These are phyloP conservation scores for Lethocerus indicus DNA, from an alignment of 1,140 invertebrate genomes.

Conservation along the genomic window DNA sequence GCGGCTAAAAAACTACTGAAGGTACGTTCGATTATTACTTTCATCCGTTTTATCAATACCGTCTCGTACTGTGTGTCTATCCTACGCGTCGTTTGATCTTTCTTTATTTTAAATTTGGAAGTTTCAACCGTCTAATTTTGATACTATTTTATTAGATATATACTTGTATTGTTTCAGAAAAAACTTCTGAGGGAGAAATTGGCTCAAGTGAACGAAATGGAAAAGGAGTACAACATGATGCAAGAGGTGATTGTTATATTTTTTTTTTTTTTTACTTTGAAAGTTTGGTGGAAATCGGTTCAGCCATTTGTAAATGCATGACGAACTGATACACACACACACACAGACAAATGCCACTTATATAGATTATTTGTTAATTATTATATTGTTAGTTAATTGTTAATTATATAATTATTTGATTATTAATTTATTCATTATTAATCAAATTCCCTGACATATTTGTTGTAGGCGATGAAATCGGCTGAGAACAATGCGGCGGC, in stretches of 20 bases:
- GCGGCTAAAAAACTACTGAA: conserved; percentile 18
- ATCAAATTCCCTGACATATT: too few relatives aligned
- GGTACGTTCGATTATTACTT: conserved; percentile 10
- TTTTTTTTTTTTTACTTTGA: background rate
- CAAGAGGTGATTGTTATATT: conserved; percentile 9
- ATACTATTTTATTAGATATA: background rate
- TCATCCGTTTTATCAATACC: background rate
- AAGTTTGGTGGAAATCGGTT: background rate
- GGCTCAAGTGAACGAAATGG: conserved; percentile 8
- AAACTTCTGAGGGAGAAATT: conserved; percentile 14
- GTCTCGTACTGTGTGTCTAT: background rate
- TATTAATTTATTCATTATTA: too few relatives aligned
- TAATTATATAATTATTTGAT: too few relatives aligned
- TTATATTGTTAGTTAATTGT: too few relatives aligned
- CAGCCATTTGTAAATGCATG: too few relatives aligned
- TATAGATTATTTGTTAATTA: background rate
- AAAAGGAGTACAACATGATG: conserved; percentile 6
- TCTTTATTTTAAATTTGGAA: background rate
- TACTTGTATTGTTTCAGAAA: conserved; percentile 15
- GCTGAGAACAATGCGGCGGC: too few relatives aligned
- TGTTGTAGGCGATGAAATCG: too few relatives aligned
- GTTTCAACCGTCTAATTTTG: background rate
- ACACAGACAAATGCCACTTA: too few relatives aligned
- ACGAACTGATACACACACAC: too few relatives aligned
- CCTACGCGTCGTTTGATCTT: too few relatives aligned